Evolutionary conservation across 2,797 vertebrate genomes (phyloP).

Genomic region (Leptodactylus fallax): DNA sequence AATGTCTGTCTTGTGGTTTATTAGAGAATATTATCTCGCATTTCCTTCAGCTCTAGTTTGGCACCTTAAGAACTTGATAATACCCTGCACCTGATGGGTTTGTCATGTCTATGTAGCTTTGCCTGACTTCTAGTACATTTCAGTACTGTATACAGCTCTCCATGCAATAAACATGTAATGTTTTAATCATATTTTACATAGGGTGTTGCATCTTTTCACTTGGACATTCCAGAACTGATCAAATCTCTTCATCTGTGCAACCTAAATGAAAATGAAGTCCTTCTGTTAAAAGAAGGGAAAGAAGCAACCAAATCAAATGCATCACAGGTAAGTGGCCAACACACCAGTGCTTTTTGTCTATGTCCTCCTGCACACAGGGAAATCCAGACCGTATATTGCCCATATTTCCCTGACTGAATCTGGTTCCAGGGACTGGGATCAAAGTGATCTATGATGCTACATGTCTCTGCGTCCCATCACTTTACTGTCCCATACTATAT

Average conservation of each 20-base stretch:
- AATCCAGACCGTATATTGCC: too few species aligned
- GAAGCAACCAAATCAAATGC: constrained; percentile 72
- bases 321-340: constrained; percentile 71
- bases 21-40: background rate
- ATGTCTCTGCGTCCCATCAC: too few species aligned
- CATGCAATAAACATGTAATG: background rate
- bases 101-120: background rate
- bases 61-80: background rate
- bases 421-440: too few species aligned
- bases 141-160: too few species aligned
- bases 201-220: constrained; percentile 81
- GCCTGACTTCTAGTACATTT: background rate
- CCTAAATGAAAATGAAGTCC: constrained; percentile 90
- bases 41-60: background rate
- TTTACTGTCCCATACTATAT: too few species aligned
- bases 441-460: too few species aligned
- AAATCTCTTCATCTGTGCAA: constrained; percentile 85
- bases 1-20: background rate
- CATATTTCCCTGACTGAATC: too few species aligned
- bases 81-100: background rate
- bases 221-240: constrained; percentile 86
- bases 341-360: background rate
- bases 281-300: constrained; percentile 88
- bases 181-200: constrained; percentile 65
- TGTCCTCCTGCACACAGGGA: too few species aligned